These are phyloP conservation scores for Thyatira batis DNA, from an alignment of 2,888 invertebrate genomes.

Conservation along the genomic window DNA sequence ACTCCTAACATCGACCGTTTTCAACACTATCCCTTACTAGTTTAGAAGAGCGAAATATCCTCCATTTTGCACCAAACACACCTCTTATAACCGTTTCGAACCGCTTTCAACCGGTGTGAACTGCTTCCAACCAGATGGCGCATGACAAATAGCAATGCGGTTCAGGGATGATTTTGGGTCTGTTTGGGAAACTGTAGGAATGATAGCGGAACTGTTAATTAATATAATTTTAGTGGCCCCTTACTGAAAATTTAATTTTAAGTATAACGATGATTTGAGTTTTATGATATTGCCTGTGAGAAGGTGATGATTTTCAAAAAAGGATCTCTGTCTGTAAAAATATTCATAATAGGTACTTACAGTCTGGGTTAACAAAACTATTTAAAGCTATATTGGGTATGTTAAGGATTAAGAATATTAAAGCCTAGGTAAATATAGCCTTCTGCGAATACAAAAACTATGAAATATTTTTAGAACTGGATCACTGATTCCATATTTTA, in stretches of 20 bases:
- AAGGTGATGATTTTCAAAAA: too few relatives aligned
- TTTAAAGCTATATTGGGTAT: too few relatives aligned
- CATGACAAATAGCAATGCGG: slow-evolving; percentile 66
- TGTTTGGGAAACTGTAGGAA: background rate
- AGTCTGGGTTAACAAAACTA: too few relatives aligned
- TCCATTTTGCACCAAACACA: slow-evolving; percentile 23
- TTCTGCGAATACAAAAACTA: too few relatives aligned
- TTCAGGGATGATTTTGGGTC: slow-evolving; percentile 4
- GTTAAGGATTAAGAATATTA: too few relatives aligned
- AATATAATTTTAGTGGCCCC: background rate
- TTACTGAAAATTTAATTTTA: background rate
- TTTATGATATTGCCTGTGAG: too few relatives aligned
- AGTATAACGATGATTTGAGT: too few relatives aligned
- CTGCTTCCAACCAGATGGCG: slow-evolving; percentile 59
- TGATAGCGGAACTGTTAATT: background rate
- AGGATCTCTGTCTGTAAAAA: too few relatives aligned
- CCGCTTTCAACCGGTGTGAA: slow-evolving; percentile 53
- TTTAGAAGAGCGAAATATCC: slow-evolving; percentile 11
- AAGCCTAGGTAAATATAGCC: too few relatives aligned
- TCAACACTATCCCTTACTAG: slow-evolving; percentile 3
- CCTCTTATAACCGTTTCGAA: slow-evolving; percentile 31
- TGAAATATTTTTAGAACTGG: too few relatives aligned
- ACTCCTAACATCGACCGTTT: background rate
- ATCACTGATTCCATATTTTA: too few relatives aligned
- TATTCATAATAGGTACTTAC: too few relatives aligned